phyloP scores from a whole-genome alignment of 2,797 vertebrate species.

The Enteromius thamalakanensis region DNA sequence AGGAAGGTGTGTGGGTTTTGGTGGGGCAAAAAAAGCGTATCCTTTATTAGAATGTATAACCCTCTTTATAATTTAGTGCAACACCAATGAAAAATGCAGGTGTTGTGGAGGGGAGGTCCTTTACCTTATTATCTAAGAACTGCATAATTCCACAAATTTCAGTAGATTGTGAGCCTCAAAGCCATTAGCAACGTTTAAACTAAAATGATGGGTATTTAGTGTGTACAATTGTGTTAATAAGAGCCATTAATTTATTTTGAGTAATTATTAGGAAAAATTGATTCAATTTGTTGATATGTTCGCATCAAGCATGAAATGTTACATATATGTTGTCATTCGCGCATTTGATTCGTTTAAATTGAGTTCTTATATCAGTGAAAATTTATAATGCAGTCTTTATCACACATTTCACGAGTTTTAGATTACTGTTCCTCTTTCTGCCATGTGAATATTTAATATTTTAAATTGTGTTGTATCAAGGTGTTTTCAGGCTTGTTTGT shows the following conservation, averaged over 20 bases:
- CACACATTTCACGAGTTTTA: neutral
- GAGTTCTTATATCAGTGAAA: neutral
- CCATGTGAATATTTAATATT: constrained; percentile 21
- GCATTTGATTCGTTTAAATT: constrained; percentile 13
- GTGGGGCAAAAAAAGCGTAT: neutral
- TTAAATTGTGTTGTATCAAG: neutral
- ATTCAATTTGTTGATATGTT: neutral
- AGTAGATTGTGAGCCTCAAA: constrained; percentile 8
- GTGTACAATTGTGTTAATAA: neutral
- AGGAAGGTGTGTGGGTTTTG: neutral
- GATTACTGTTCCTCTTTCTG: constrained; percentile 24
- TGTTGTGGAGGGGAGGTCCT: neutral
- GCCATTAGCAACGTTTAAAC: constrained; percentile 13
- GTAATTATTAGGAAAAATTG: neutral
- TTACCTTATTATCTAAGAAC: neutral
- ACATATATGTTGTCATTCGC: neutral
- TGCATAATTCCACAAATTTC: constrained; percentile 21
- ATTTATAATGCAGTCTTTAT: neutral
- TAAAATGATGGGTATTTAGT: neutral
- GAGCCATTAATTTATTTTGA: neutral
- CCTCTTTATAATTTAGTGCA: neutral
- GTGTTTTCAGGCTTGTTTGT: constrained; percentile 19
- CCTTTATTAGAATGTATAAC: constrained; percentile 9
- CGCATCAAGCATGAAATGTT: neutral
- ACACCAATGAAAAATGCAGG: neutral